These are phyloP conservation scores for Tolypeutes matacus DNA, from an alignment of 2,797 vertebrate species.

Conservation along the genomic window DNA sequence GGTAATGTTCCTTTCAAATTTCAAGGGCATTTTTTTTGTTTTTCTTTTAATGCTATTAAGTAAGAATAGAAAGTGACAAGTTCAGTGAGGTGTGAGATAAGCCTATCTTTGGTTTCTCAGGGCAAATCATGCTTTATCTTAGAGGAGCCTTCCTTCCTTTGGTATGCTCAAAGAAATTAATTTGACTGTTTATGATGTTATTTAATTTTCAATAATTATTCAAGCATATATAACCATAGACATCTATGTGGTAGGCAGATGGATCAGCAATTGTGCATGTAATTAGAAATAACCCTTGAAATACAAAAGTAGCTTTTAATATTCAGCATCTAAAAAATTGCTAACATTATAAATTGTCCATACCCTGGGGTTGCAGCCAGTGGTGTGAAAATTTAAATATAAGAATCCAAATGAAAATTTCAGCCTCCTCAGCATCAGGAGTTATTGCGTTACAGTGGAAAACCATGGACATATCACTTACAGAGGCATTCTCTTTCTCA, in stretches of 20 bases:
- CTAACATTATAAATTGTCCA: conserved; percentile 79
- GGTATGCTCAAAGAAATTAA: conserved; percentile 86
- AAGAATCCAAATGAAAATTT: conserved; percentile 69
- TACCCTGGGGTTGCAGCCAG: conserved; percentile 62
- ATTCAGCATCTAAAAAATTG: conserved; percentile 83
- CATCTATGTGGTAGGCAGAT: conserved; percentile 88
- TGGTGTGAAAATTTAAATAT: conserved; percentile 76
- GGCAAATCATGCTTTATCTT: conserved; percentile 82
- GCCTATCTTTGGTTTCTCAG: conserved; percentile 77
- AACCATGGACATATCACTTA: conserved; percentile 41
- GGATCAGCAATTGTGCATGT: conserved; percentile 90
- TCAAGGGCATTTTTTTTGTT: conserved; percentile 34
- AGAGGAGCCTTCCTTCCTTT: conserved; percentile 78
- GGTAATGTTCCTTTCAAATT: conserved; percentile 72
- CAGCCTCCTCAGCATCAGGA: conserved; percentile 59
- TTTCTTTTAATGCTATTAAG: conserved; percentile 68
- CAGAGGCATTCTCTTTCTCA: not conserved
- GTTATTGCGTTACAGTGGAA: conserved; percentile 59
- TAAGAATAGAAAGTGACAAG: conserved; percentile 70
- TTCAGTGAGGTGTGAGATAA: conserved; percentile 68
- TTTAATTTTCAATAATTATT: conserved; percentile 90
- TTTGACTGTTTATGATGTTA: conserved; percentile 88
- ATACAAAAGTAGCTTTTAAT: conserved; percentile 85
- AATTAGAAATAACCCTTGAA: conserved; percentile 88
- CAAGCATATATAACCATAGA: conserved; percentile 88